A percentile compares a stretch with the other conserved stretches of the same genome.
Conservation (phyloP, 2,888 invertebrate species). For the Diploptera punctata region DNA sequence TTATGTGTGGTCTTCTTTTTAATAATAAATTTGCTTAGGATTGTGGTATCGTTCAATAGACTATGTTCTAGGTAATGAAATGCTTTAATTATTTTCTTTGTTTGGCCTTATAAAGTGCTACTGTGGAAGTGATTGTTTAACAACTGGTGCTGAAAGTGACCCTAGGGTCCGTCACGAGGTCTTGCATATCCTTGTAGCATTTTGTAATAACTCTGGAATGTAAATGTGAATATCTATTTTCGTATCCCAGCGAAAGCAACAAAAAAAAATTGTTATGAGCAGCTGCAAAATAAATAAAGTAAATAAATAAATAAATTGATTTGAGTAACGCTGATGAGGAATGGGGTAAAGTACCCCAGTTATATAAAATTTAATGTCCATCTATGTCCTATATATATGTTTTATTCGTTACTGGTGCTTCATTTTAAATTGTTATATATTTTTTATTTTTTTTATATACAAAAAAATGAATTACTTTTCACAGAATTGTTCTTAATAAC, state of each 20-base stretch:
- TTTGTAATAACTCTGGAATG: conserved; percentile 43
- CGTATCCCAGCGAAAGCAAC: conserved; percentile 43
- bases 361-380: conserved; percentile 38
- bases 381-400: conserved; percentile 41
- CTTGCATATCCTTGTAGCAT: conserved; percentile 44
- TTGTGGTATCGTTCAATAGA: too few species aligned
- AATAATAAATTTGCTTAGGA: conserved; percentile 6
- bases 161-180: conserved; percentile 40
- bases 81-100: conserved; percentile 37
- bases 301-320: too few species aligned
- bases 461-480: conserved; percentile 36
- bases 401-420: conserved; percentile 43
- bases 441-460: conserved; percentile 44
- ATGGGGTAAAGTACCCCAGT: conserved; percentile 36
- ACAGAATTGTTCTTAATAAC: conserved; percentile 37
- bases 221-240: conserved; percentile 46
- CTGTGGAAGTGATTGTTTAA: conserved; percentile 36
- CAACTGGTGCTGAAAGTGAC: conserved; percentile 40
- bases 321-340: conserved; percentile 34
- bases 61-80: conserved; percentile 30
- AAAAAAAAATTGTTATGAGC: conserved; percentile 42
- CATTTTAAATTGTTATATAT: conserved; percentile 45
- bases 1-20: too few species aligned
- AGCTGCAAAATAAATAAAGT: conserved; percentile 42
- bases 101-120: conserved; percentile 41